These are phyloP conservation scores for Anas georgica DNA, from an alignment of 2,797 vertebrate species.

Conservation along the genomic window DNA sequence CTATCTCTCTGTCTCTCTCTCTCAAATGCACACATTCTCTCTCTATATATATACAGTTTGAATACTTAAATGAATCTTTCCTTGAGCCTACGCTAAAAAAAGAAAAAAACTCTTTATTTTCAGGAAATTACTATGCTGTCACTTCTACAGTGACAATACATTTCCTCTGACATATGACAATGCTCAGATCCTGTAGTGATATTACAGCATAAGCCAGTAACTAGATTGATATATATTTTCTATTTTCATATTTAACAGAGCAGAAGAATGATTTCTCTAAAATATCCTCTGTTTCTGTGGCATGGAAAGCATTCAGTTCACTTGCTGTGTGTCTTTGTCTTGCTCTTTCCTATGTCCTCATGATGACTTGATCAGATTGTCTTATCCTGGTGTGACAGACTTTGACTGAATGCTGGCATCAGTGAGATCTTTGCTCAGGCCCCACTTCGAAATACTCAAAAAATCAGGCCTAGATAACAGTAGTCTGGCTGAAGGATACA, in stretches of 20 bases:
- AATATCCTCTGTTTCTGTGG: background rate
- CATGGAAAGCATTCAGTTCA: background rate
- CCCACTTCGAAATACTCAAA: background rate
- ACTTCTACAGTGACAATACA: background rate
- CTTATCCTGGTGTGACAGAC: background rate
- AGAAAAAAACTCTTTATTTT: background rate
- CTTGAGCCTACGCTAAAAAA: background rate
- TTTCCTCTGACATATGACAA: background rate
- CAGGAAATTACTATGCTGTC: background rate
- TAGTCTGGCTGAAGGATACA: background rate
- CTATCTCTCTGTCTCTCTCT: no score
- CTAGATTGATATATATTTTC: background rate
- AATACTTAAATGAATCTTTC: background rate
- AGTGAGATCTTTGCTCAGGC: background rate
- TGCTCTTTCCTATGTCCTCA: background rate
- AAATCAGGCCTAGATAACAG: background rate
- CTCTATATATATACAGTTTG: background rate
- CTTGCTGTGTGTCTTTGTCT: background rate
- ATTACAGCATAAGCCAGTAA: background rate
- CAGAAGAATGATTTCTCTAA: background rate
- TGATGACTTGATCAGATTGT: background rate
- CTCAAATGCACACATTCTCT: no score
- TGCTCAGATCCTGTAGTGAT: background rate
- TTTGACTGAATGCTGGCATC: background rate
- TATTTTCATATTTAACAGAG: background rate